Base-by-base conservation (phyloP, 2,113 vertebrate genomes). In the Castor canadensis region DNA sequence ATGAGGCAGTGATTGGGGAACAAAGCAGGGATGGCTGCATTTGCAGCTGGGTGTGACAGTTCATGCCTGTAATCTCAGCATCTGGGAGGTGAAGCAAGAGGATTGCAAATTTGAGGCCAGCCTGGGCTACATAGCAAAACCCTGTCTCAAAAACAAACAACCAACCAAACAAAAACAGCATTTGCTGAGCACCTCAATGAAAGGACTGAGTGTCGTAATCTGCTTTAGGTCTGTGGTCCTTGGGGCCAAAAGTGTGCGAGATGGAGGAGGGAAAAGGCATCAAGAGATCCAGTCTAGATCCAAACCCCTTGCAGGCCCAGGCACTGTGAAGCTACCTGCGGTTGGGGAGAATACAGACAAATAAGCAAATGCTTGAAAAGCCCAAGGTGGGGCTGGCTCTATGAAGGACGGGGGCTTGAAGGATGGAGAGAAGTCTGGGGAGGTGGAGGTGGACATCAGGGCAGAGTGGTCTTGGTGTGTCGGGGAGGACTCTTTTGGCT, bases 261-360 rank as follows among this genome's bases (percentile, higher is more conserved):
- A 20, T 0, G 7, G 0, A 10, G 43, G 0, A 1, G 54, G 71
- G 56, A 30, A 43, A 16, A 2, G 9, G 54, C 17, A 4, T 17
- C 9, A 19, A 56, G 20, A 20, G 56, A 32, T 52, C 17, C 64
- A 4, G 30, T 8, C 13, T 11, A 30, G 35, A 30, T 20, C 32
- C 71, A 9, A 45, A 79, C 73, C 30, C 49, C 82, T 12, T 13
- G 5, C 9, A 22, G 30, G 54, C 47, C 40, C 1, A 4, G 0
- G 20, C 11, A 4, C 72, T 2, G 35, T 6, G 35, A 52, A 62
- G 43, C 49, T 26, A 40, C 1, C 28, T 32, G 26, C 0, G 32
- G 43, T 75, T 35, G 38, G 30, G 4, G 58, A n/a, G n/a, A n/a
- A n/a, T n/a, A n/a, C n/a, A n/a, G 52, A 52, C 67, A 52, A 22